These are phyloP conservation scores for Bos indicus DNA, from an alignment of 2,113 vertebrate species.

Conservation along the genomic window DNA sequence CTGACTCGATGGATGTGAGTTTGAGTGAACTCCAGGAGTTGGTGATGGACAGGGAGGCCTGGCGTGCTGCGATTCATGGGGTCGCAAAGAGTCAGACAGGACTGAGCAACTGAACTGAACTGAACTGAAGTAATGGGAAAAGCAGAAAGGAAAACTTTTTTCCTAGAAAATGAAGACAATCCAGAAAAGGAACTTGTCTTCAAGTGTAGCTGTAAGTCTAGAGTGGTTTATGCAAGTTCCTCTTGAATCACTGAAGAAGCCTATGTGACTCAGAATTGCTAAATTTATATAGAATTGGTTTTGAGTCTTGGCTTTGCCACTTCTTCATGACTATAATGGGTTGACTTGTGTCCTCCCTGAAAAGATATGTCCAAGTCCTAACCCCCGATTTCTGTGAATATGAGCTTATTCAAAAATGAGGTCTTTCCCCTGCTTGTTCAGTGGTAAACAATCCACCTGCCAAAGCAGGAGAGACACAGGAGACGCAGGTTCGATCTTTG, in stretches of 20 bases:
- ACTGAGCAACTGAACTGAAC: no score
- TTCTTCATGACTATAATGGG: not conserved
- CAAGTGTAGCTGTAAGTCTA: not conserved
- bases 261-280: not conserved
- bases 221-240: not conserved
- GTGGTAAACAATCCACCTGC: not conserved
- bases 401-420: not conserved
- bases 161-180: not conserved
- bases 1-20: rapidly evolving
- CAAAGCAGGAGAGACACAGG: not conserved
- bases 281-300: not conserved
- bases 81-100: rapidly evolving
- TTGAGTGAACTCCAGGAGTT: rapidly evolving
- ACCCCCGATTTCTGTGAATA: not conserved
- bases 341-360: not conserved
- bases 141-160: not conserved
- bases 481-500: not conserved
- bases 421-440: not conserved
- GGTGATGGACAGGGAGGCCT: no score
- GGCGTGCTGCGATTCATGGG: no score
- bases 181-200: not conserved
- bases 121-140: not conserved
- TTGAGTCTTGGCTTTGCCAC: not conserved
- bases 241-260: not conserved
- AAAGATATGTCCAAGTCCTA: not conserved